Conservation (phyloP, 2,888 invertebrate genomes). For the Oxytorus armatus region DNA sequence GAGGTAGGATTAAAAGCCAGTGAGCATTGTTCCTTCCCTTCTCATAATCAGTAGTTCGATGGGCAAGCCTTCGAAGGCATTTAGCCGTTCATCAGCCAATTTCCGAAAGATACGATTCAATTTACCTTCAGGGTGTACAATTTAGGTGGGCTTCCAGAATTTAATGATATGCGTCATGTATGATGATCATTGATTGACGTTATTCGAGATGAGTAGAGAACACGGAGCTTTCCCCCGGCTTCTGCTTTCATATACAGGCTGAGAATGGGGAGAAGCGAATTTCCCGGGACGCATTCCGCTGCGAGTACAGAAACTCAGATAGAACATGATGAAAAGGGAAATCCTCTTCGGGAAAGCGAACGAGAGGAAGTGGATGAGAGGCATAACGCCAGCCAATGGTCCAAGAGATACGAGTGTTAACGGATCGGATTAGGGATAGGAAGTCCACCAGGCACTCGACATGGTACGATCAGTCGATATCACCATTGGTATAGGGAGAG, state of each 20-base stretch:
- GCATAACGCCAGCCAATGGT: constrained; percentile 5
- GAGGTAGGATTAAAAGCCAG: too few species aligned
- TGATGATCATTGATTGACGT: constrained; percentile 55
- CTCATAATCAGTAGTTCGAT: constrained; percentile 34
- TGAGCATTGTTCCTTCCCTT: too few species aligned
- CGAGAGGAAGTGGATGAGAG: constrained; percentile 22
- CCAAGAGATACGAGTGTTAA: constrained; percentile 44
- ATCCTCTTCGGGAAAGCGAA: constrained; percentile 4
- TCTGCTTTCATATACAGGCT: constrained; percentile 19
- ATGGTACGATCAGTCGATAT: constrained; percentile 66
- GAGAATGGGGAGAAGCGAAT: constrained; percentile 24
- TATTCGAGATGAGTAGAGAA: constrained; percentile 46
- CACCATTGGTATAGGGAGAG: constrained; percentile 62
- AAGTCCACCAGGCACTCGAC: constrained; percentile 36
- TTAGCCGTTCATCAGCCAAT: not conserved
- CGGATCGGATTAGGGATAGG: constrained; percentile 2
- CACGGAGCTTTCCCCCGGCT: constrained; percentile 29
- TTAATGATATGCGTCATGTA: constrained; percentile 24
- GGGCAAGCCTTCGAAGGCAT: not conserved
- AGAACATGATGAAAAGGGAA: not conserved
- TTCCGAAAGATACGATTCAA: constrained; percentile 1
- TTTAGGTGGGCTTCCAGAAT: constrained; percentile 10
- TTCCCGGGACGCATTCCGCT: constrained; percentile 27
- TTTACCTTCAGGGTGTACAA: not conserved
- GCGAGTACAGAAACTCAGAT: not conserved